A percentile compares a stretch with the other conserved stretches of the same genome.
Conservation (phyloP, 2,888 invertebrate species). For the Drosophila leonis region DNA sequence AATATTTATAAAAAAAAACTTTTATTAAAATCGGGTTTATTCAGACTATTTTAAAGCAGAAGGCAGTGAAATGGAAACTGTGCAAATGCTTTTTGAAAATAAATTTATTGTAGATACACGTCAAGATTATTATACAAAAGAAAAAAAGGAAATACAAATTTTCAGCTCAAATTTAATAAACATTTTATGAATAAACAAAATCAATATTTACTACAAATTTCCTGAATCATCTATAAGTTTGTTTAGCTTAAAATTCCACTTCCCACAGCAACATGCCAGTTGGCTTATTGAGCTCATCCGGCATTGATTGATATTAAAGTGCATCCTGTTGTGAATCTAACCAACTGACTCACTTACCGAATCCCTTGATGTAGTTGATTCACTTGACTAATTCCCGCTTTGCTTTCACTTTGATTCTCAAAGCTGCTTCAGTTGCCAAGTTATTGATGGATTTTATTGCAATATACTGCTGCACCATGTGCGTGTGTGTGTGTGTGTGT, state of each 20-base stretch:
- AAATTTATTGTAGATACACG: background rate
- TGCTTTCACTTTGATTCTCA: slow-evolving; percentile 31
- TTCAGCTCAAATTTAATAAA: background rate
- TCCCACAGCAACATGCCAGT: background rate
- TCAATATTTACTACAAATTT: background rate
- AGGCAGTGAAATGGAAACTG: background rate
- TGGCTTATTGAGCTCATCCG: slow-evolving; percentile 22
- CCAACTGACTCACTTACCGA: slow-evolving; percentile 9
- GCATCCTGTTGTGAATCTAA: slow-evolving; percentile 2
- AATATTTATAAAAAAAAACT: background rate
- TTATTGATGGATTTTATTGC: slow-evolving; percentile 69
- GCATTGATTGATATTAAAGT: slow-evolving; percentile 40
- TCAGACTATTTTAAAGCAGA: background rate
- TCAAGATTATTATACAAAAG: background rate
- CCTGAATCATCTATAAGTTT: background rate
- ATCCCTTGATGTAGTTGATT: slow-evolving; percentile 30
- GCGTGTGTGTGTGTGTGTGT: slow-evolving; percentile 12
- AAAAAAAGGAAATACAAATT: background rate
- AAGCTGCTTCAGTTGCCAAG: slow-evolving; percentile 48
- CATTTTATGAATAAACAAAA: background rate
- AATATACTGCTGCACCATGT: slow-evolving; percentile 14
- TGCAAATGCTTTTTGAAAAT: background rate
- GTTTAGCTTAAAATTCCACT: background rate
- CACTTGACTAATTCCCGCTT: slow-evolving; percentile 36
- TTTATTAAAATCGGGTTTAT: slow-evolving; percentile 5